Evolutionary conservation across 1,140 invertebrate genomes (phyloP), one percentile per base, ranked within the genome.

Genomic region (Heliothis subflexa): DNA sequence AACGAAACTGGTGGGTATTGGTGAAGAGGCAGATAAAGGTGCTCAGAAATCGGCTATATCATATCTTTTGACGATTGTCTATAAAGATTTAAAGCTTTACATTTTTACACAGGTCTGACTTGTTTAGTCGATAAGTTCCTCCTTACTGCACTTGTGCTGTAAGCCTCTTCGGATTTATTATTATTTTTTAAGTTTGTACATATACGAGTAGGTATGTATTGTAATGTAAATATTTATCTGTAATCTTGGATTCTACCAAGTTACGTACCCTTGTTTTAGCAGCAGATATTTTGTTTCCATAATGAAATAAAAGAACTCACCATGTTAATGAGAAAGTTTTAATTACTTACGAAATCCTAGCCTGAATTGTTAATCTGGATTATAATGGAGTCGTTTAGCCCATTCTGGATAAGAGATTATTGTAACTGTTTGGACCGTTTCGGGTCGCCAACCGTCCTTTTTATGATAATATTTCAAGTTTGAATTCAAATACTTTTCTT

Each of bases 401-500:
- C 13, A 21, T 40, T 52, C 25, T 55, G 68, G 25, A 70, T 28
- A 52, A 50, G 66, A 50, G 14, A 16, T 54, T 54, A 71, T 33
- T 55, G 25, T 25, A 14, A 71, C 33, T 55, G 25, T 14, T 71
- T 55, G 25, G 10, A 10, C 49, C 14, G 54, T 18, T 28, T 54
- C 21, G 33, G 25, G 0, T 0, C 14, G 13, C 14, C 12, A n/a
- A 25, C 33, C 14, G 12, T 71, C 49, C 21, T 33, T 71, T 54
- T 71, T n/a, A 33, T 55, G 13, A 54, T 55, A 55, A 55, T 54
- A 71, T 33, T 71, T 54, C 25, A 70, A 54, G 47, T 70, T 70
- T 71, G 12, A 66, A 21, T 47, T 66, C 18, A 47, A 45, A 66
- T 49, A 49, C 33, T 49, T 47, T 66, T 66, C 16, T 45, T 59